Evolutionary conservation across 1,140 invertebrate species (phyloP), one percentile per base, ranked within the genome.

Genomic region (Leguminivora glycinivorella): DNA sequence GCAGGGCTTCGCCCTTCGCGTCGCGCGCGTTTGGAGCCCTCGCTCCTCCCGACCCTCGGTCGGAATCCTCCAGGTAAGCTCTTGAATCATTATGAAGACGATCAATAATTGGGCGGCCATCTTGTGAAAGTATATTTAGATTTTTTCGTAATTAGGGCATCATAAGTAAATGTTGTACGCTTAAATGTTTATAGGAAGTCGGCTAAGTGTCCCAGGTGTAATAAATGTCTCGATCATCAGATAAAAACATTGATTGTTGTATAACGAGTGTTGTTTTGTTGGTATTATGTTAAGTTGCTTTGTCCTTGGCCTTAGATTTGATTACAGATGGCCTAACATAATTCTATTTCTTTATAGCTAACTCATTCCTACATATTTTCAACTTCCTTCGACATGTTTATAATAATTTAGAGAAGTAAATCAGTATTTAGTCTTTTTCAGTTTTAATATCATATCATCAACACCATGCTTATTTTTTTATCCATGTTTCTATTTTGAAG

Each of bases 11-110:
- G 87, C 87, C 88, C 85, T 83, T 79, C 87, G 87, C 84, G 84
- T 77, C 88, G 88, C 88, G 87, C 87, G 87, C 87, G 87, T 88
- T 83, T 67, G 87, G 89, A 91, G 89, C 89, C 89, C 89, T 91
- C 73, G 89, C 89, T 91, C 89, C 85, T 78, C 68, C 78, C 70
- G 76, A 78, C 76, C 71, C 79, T 77, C 72, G 77, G 73, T 74
- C 84, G 81, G 72, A 83, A 74, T 74, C 60, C 66, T 73, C 73
- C 78, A 89, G 89, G 89, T 91, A 88, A 91, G 89, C 78, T 80
- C 83, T 80, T 76, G 83, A 84, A 81, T 70, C 47, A 24, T 52
- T 17, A 14, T 9, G 56, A 2, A 38, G 58, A 47, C 80, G 80
- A 88, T 87, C 83, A 79, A 87, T 87, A 81, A 52, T 69, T 71